A percentile compares a stretch with the other conserved stretches of the same genome.
These are phyloP conservation scores for Acropternis orthonyx DNA, from an alignment of 2,797 vertebrate genomes.

Conservation along the genomic window DNA sequence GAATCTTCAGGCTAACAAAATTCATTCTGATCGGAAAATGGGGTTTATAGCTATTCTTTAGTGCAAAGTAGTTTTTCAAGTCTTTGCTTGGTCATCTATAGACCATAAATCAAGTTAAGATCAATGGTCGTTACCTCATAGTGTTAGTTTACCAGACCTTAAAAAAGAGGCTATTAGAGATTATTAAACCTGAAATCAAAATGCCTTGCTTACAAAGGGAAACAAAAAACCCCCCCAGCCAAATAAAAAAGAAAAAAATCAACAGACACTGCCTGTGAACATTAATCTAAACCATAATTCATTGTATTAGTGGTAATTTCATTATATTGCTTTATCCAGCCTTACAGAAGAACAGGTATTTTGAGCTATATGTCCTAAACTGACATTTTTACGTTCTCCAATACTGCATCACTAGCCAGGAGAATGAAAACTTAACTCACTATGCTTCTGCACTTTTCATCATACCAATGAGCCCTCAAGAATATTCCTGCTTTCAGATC, in stretches of 20 bases:
- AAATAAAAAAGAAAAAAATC: not conserved
- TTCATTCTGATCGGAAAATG: constrained; percentile 14
- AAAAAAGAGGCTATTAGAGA: not conserved
- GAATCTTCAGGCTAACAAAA: constrained; percentile 23
- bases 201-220: not conserved
- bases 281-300: constrained; percentile 9
- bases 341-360: constrained; percentile 2
- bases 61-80: constrained; percentile 22
- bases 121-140: constrained; percentile 12
- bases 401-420: not conserved
- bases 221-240: not conserved
- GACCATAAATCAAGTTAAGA: constrained; percentile 54
- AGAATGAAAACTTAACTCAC: not conserved
- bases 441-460: not conserved
- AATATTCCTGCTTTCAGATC: not conserved
- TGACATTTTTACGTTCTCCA: constrained; percentile 2
- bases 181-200: constrained; percentile 36
- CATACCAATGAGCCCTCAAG: not conserved
- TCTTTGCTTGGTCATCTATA: constrained; percentile 41
- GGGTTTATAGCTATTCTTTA: constrained; percentile 35
- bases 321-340: not conserved
- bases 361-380: not conserved
- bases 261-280: not conserved
- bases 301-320: not conserved
- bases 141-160: constrained; percentile 39